Evolutionary conservation across 2,888 invertebrate genomes (phyloP).

Genomic region (Ochropacha duplaris): DNA sequence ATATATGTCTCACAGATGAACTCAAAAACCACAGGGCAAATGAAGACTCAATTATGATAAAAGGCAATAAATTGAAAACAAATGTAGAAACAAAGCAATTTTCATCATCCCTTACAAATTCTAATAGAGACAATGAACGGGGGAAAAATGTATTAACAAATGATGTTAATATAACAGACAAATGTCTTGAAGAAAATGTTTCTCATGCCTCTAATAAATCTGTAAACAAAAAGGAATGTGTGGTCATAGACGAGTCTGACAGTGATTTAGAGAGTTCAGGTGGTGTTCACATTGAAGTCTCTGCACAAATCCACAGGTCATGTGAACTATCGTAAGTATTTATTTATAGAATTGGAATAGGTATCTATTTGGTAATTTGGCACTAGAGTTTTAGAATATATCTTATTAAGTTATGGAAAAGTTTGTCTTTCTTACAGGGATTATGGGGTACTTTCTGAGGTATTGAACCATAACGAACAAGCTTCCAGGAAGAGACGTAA

Average conservation of each 20-base stretch:
- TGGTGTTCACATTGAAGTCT: conserved; percentile 46
- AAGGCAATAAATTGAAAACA: conserved; percentile 7
- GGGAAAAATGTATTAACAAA: conserved; percentile 41
- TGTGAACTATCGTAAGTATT: conserved; percentile 52
- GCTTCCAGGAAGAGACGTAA: conserved; percentile 33
- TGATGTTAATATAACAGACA: conserved; percentile 10
- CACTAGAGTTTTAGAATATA: too few relatives aligned
- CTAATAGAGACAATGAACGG: neutral
- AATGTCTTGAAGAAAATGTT: neutral
- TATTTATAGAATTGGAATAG: conserved; percentile 1
- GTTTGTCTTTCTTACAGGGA: conserved; percentile 47
- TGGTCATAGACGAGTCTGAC: conserved; percentile 63
- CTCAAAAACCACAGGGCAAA: neutral
- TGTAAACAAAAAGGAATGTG: conserved; percentile 19
- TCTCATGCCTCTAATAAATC: neutral
- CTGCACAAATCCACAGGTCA: conserved; percentile 58
- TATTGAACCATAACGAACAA: conserved; percentile 36
- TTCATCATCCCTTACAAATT: neutral
- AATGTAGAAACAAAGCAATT: neutral
- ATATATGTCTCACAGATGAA: conserved; percentile 22
- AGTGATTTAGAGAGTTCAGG: conserved; percentile 46
- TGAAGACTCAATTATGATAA: neutral
- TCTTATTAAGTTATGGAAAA: too few relatives aligned
- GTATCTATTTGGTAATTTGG: too few relatives aligned
- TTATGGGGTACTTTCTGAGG: conserved; percentile 44